Conservation (phyloP, 30 jellyfish, hydroid and myxozoan species). For the Hydra vulgaris region DNA sequence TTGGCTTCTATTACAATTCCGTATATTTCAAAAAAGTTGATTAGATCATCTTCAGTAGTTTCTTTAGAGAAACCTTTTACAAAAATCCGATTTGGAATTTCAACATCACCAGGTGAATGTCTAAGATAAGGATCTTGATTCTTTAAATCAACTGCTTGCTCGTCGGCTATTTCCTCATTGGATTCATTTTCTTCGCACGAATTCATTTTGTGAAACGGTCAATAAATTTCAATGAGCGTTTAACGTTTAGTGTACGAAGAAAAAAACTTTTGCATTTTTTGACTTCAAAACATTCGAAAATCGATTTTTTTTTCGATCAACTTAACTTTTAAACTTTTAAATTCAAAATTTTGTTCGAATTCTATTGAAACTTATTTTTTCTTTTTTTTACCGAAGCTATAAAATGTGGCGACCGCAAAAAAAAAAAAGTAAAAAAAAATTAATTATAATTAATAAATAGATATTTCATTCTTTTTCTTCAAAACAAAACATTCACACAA, state of each 20-base stretch:
- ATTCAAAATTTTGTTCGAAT: not conserved
- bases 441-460: too few species aligned
- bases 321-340: not conserved
- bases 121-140: slow-evolving; percentile 5
- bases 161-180: not conserved
- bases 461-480: too few species aligned
- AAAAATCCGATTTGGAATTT: slow-evolving; percentile 91
- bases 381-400: too few species aligned
- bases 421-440: too few species aligned
- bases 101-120: slow-evolving; percentile 88
- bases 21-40: slow-evolving; percentile 62
- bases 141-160: not conserved
- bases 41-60: slow-evolving; percentile 86
- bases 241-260: too few species aligned
- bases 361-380: too few species aligned
- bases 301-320: not conserved
- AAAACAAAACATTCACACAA: too few species aligned
- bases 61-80: slow-evolving; percentile 97
- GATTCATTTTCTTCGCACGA: not conserved
- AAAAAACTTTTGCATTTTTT: too few species aligned
- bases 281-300: not conserved
- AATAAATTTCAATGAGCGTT: not conserved
- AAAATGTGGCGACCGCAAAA: too few species aligned
- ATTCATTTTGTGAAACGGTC: not conserved
- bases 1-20: slow-evolving; percentile 93